phyloP scores from a whole-genome alignment of 2,888 invertebrate species.

The Ichneumoninae sp. region DNA sequence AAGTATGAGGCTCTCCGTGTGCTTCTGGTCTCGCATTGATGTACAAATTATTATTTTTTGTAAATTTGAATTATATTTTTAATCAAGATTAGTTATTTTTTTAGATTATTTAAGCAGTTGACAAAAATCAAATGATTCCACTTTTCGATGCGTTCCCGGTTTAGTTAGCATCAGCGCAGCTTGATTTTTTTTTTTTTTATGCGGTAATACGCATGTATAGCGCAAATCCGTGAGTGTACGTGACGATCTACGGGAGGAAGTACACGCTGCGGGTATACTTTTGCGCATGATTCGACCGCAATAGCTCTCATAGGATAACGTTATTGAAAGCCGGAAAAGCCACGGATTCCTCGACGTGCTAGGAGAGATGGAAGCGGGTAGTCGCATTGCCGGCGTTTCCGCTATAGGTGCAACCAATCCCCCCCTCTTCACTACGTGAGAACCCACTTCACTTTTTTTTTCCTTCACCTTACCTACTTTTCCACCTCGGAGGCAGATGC shows the following conservation, averaged over 20 bases:
- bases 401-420: neutral
- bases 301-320: conserved; percentile 69
- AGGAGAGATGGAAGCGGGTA: conserved; percentile 1
- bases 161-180: neutral
- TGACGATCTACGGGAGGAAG: neutral
- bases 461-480: conserved; percentile 30
- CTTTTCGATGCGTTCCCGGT: neutral
- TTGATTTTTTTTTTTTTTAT: neutral
- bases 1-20: too few species aligned
- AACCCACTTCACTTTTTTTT: conserved; percentile 15
- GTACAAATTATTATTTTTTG: too few species aligned
- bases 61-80: neutral
- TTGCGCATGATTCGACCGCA: conserved; percentile 66
- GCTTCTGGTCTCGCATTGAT: too few species aligned
- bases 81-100: neutral
- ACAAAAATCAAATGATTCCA: neutral
- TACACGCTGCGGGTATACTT: conserved; percentile 52
- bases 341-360: conserved; percentile 53
- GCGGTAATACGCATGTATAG: neutral
- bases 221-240: neutral
- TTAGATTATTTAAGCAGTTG: neutral
- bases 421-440: conserved; percentile 19
- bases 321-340: conserved; percentile 71
- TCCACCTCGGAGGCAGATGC: neutral
- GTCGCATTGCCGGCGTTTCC: conserved; percentile 1